Evolutionary conservation across 2,113 vertebrate species (phyloP), one percentile per base, ranked within the genome.

Genomic region (Clarias gariepinus): DNA sequence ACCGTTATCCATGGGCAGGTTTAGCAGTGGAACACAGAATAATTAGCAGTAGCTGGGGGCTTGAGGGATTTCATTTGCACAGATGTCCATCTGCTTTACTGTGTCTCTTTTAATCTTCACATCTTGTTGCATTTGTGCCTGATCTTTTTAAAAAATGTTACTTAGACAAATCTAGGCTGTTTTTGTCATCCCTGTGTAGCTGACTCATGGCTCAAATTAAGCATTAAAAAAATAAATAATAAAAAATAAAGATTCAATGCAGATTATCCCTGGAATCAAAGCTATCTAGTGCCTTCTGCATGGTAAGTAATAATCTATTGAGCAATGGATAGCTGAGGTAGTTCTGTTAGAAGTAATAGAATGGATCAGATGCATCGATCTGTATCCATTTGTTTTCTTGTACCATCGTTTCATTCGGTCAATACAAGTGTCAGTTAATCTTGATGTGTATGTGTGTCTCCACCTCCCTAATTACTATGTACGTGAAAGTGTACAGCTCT

Each of bases 31-130:
- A 84, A 91, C 83, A 90, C 91, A 92, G 92, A 92, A 93, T 94
- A 93, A 94, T 93, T 92, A 94, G 88, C 90, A 90, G 91, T 90
- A 73, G 87, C 86, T 89, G 89, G 36, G 30, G 86, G 68, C 93
- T 93, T 89, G 36, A 66, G 93, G 94, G 92, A 93, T 92, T 92
- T 93, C 91, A 93, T 94, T 93, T 94, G 91, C 90, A 90, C 93
- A 94, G 92, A 92, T 94, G 93, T 93, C 94, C 94, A 94, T 95
- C 93, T 95, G 93, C 89, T 92, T 74, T 87, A 83, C 91, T 89
- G 91, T 93, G 93, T 94, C 90, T 91, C 88, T 86, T 90, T 92
- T 94, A 93, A 95, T 95, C 92, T 93, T 91, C 90, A 91, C 92
- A 93, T 94, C 92, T 92, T 93, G 93, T 93, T 88, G 87, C 89